phyloP scores from a whole-genome alignment of 2,797 vertebrate species.

The Pipistrellus nathusii region DNA sequence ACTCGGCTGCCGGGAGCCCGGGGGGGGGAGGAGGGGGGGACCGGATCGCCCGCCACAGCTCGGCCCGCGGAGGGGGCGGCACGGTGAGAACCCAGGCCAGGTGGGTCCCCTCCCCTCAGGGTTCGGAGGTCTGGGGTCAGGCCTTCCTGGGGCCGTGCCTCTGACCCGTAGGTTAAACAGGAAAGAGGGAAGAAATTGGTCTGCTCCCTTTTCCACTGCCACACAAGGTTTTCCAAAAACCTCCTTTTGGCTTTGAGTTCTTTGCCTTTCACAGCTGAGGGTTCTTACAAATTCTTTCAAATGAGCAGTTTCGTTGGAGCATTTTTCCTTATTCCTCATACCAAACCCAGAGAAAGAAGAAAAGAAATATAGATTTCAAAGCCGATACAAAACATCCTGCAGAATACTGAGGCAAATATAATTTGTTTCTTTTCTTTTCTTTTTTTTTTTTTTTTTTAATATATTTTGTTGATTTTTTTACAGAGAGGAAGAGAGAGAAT shows the following conservation, averaged over 20 bases:
- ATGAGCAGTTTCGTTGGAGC: neutral
- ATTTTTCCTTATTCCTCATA: neutral
- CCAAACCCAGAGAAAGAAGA: conserved; percentile 16
- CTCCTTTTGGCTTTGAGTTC: neutral
- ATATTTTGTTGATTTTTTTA: too few relatives aligned
- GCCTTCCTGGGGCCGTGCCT: neutral
- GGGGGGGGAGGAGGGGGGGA: conserved; percentile 25
- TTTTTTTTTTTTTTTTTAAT: too few relatives aligned
- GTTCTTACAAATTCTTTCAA: neutral
- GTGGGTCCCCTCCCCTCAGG: neutral
- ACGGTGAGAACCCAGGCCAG: neutral
- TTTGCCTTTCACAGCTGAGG: neutral
- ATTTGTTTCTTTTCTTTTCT: neutral
- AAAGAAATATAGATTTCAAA: neutral
- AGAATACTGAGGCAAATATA: neutral
- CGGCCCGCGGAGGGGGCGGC: too few relatives aligned
- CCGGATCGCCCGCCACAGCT: neutral
- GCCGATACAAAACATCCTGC: neutral
- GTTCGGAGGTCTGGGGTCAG: neutral
- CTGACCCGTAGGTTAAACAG: neutral
- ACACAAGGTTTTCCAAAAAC: neutral
- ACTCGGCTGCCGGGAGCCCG: neutral
- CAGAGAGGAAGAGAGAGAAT: too few relatives aligned
- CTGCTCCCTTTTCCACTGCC: neutral
- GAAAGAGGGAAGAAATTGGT: neutral